These are phyloP conservation scores for Lepidurus packardi DNA, from an alignment of 1,140 invertebrate species.

Conservation along the genomic window DNA sequence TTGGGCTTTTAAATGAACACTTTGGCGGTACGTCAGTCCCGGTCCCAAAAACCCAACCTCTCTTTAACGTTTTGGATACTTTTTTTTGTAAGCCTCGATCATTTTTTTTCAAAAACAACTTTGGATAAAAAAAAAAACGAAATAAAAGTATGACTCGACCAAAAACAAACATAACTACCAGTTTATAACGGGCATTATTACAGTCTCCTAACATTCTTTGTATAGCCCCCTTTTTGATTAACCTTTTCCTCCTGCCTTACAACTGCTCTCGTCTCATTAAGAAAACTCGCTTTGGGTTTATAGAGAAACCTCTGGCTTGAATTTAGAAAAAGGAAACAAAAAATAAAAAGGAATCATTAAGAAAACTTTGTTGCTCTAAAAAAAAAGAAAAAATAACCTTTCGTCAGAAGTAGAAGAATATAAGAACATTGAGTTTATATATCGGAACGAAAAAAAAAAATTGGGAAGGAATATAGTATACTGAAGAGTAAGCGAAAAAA, in stretches of 20 bases:
- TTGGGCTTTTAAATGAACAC: not conserved
- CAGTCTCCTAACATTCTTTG: constrained; percentile 15
- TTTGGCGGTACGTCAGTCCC: not conserved
- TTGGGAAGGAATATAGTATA: not conserved
- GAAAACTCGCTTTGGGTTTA: constrained; percentile 16
- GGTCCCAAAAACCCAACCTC: not conserved
- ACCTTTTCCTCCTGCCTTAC: not conserved
- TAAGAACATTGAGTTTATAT: not conserved
- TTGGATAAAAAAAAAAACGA: not conserved
- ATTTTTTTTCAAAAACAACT: not conserved
- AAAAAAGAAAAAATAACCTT: not conserved
- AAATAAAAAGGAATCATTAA: constrained; percentile 3
- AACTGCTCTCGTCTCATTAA: constrained; percentile 15
- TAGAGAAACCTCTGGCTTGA: not conserved
- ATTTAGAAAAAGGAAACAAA: not conserved
- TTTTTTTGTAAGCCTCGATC: no score
- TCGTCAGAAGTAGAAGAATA: no score
- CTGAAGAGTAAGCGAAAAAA: not conserved
- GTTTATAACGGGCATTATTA: constrained; percentile 16
- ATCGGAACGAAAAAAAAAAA: not conserved
- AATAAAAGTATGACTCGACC: constrained; percentile 21
- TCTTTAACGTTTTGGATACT: no score
- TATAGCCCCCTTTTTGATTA: constrained; percentile 3
- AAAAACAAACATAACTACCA: constrained; percentile 6
- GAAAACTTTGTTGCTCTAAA: not conserved